Conservation (phyloP, 2,888 invertebrate genomes). For the Xanthostigma xanthostigma region DNA sequence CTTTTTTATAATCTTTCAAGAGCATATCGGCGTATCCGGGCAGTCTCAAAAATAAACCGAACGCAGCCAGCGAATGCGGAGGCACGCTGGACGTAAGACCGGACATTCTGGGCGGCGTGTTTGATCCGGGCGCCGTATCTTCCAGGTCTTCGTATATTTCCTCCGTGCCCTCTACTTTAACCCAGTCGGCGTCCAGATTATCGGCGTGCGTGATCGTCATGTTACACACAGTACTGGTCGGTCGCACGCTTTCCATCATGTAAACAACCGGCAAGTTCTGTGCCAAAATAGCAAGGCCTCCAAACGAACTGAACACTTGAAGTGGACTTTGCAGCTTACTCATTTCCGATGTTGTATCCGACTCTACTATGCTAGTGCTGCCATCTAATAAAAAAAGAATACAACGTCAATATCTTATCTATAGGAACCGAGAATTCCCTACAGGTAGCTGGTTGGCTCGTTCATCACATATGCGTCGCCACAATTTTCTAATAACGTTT, state of each 20-base stretch:
- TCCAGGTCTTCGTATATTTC: slow-evolving; percentile 47
- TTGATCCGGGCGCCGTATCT: slow-evolving; percentile 31
- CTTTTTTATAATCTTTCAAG: slow-evolving; percentile 67
- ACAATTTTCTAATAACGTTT: too few relatives aligned
- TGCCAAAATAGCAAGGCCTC: slow-evolving; percentile 77
- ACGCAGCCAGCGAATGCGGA: slow-evolving; percentile 80
- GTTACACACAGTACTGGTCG: slow-evolving; percentile 20
- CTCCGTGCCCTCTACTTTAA: slow-evolving; percentile 44
- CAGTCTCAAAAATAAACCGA: slow-evolving; percentile 74
- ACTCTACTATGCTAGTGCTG: slow-evolving; percentile 12
- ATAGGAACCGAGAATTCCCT: too few relatives aligned
- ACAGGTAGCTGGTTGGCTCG: too few relatives aligned
- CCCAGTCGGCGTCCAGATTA: slow-evolving; percentile 41
- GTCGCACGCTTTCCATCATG: slow-evolving; percentile 49
- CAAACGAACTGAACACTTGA: slow-evolving; percentile 75
- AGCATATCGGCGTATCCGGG: slow-evolving; percentile 85
- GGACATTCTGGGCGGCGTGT: slow-evolving; percentile 33
- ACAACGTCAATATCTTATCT: too few relatives aligned
- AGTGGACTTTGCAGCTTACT: slow-evolving; percentile 40
- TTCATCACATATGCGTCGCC: too few relatives aligned
- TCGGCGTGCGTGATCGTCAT: slow-evolving; percentile 25
- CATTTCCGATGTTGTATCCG: slow-evolving; percentile 15
- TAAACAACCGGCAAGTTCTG: slow-evolving; percentile 79
- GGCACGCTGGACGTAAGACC: slow-evolving; percentile 52
- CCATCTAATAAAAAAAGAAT: slow-evolving; percentile 8